phyloP scores from a whole-genome alignment of 1,140 invertebrate species.

The Drosophila melanica region DNA sequence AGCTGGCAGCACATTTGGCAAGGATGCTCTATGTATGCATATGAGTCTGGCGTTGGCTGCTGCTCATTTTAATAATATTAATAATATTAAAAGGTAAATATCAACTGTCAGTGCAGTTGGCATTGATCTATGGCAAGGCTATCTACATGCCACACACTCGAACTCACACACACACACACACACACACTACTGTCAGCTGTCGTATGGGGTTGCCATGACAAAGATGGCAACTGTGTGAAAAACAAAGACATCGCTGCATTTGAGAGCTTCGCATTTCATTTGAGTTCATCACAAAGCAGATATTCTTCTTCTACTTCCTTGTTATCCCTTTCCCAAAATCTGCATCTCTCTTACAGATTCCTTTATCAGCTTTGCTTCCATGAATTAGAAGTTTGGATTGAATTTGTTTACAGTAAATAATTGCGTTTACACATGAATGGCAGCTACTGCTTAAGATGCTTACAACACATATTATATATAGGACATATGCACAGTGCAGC shows the following conservation, averaged over 20 bases:
- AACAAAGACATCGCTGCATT: conserved; percentile 10
- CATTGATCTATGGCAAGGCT: conserved; percentile 70
- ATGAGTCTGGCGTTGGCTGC: conserved; percentile 40
- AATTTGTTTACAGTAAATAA: conserved; percentile 18
- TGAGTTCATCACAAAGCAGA: conserved; percentile 13
- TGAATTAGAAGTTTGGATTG: conserved; percentile 14
- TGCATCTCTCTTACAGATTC: not conserved
- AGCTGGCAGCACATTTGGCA: conserved; percentile 63
- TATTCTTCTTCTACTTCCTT: not conserved
- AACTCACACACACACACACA: conserved; percentile 2
- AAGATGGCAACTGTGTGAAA: conserved; percentile 14
- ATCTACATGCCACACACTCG: conserved; percentile 17
- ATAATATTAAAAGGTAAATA: conserved; percentile 81
- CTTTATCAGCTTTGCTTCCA: conserved; percentile 2
- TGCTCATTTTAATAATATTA: conserved; percentile 75
- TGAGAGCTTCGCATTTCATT: conserved; percentile 6
- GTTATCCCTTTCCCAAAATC: not conserved
- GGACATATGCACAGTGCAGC: not conserved
- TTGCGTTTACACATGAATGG: not conserved
- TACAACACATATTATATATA: not conserved
- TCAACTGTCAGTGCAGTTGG: conserved; percentile 74
- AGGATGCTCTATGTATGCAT: conserved; percentile 55
- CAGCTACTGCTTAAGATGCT: not conserved
- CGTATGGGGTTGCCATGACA: conserved; percentile 21
- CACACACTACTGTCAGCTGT: conserved; percentile 27